Percentiles rank a stretch among this genome's conserved stretches.
Conservation (phyloP, 2,113 vertebrate species). For the Ceyx melanurus region DNA sequence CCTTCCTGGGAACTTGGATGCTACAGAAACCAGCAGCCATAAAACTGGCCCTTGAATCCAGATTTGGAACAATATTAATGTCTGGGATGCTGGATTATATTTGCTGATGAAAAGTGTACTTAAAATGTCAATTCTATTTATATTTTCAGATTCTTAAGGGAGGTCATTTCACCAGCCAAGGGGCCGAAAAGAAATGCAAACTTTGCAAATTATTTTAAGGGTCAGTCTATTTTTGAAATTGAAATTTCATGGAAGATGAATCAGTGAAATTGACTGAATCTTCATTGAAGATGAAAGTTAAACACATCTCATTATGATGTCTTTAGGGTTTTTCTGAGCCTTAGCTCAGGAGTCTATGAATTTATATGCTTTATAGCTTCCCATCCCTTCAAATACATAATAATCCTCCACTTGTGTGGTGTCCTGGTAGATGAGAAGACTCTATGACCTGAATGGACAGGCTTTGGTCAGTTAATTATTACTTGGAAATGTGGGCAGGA, state of each 20-base stretch:
- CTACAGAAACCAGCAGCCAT: background rate
- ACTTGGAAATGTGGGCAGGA: background rate
- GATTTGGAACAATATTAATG: background rate
- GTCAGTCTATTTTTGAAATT: background rate
- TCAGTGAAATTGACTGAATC: too few relatives aligned
- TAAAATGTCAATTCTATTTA: background rate
- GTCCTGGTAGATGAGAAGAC: background rate
- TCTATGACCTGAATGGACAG: background rate
- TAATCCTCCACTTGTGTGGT: background rate
- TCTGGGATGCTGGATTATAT: background rate
- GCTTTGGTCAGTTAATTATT: constrained; percentile 15
- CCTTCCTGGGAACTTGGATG: background rate
- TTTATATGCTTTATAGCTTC: background rate
- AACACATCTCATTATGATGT: background rate
- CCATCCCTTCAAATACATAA: background rate
- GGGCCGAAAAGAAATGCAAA: constrained; percentile 30
- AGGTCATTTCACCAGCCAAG: constrained; percentile 14
- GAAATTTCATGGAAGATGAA: too few relatives aligned
- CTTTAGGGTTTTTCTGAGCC: background rate
- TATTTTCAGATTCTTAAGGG: constrained; percentile 12
- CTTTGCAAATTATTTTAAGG: constrained; percentile 3
- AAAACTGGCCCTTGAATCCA: background rate
- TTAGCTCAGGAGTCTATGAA: background rate
- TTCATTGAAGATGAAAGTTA: background rate
- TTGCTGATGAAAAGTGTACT: background rate